Conservation (phyloP, 2,113 vertebrate species). For the Psettodes erumei region DNA sequence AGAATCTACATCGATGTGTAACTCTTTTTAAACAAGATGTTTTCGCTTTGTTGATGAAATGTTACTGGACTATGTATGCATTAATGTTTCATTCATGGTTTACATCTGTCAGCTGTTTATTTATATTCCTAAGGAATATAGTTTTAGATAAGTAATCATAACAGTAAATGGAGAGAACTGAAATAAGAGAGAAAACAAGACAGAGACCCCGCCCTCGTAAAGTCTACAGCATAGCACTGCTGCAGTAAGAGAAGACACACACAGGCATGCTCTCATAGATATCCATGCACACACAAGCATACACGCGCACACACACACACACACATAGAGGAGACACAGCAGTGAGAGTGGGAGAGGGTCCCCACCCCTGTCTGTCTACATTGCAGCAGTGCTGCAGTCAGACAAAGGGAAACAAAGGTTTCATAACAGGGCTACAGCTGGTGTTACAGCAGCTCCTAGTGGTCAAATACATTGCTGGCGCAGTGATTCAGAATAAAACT, state of each 20-base stretch:
- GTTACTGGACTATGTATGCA: neutral
- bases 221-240: constrained; percentile 42
- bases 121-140: neutral
- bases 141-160: neutral
- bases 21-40: neutral
- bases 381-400: constrained; percentile 74
- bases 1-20: neutral
- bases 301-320: constrained; percentile 1
- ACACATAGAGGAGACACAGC: constrained; percentile 15
- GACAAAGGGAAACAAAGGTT: constrained; percentile 62
- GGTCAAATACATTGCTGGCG: too few species aligned
- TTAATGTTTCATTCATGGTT: neutral
- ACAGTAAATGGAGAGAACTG: constrained; percentile 15
- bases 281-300: neutral
- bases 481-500: neutral
- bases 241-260: constrained; percentile 59
- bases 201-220: constrained; percentile 51
- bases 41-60: neutral
- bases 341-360: constrained; percentile 44
- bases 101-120: neutral
- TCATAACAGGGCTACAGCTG: constrained; percentile 44
- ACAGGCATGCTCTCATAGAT: neutral
- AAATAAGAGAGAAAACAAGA: constrained; percentile 24
- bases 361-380: constrained; percentile 67
- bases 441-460: constrained; percentile 46